A percentile compares a stretch with the other conserved stretches of the same genome.
These are phyloP conservation scores for Dryas iulia DNA, from an alignment of 1,140 invertebrate genomes.

Conservation along the genomic window DNA sequence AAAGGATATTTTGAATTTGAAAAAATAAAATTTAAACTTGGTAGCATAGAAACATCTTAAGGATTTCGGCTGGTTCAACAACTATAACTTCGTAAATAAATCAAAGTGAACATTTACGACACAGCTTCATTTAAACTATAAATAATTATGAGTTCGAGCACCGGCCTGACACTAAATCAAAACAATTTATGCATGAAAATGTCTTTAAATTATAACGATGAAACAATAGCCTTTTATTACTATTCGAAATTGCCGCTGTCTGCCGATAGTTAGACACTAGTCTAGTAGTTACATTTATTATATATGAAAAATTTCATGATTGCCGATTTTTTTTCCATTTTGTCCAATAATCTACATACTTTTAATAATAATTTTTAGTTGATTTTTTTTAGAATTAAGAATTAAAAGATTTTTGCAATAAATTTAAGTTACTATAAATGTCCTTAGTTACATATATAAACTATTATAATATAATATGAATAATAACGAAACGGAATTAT, in stretches of 20 bases:
- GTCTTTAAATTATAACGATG: slow-evolving; percentile 43
- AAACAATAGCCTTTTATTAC: slow-evolving; percentile 47
- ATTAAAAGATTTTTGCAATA: too few relatives aligned
- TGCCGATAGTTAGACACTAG: slow-evolving; percentile 11
- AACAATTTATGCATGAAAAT: slow-evolving; percentile 55
- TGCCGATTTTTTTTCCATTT: too few relatives aligned
- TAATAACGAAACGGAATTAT: not conserved
- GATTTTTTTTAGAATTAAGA: too few relatives aligned
- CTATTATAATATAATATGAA: not conserved
- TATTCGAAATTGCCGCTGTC: slow-evolving; percentile 31
- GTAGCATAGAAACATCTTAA: slow-evolving; percentile 6
- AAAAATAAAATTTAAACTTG: not conserved
- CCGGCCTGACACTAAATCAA: slow-evolving; percentile 44
- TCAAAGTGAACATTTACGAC: slow-evolving; percentile 49
- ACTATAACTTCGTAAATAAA: slow-evolving; percentile 47
- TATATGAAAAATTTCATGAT: too few relatives aligned
- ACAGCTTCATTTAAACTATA: slow-evolving; percentile 59
- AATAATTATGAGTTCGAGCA: slow-evolving; percentile 51
- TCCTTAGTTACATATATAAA: not conserved
- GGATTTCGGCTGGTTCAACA: slow-evolving; percentile 20
- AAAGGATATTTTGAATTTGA: too few relatives aligned
- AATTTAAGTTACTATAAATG: not conserved
- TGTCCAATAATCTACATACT: too few relatives aligned
- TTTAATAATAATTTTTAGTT: not conserved
- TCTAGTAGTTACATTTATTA: too few relatives aligned